These are phyloP conservation scores for Cheirogaleus major DNA, from an alignment of 2,797 vertebrate genomes.

Conservation along the genomic window DNA sequence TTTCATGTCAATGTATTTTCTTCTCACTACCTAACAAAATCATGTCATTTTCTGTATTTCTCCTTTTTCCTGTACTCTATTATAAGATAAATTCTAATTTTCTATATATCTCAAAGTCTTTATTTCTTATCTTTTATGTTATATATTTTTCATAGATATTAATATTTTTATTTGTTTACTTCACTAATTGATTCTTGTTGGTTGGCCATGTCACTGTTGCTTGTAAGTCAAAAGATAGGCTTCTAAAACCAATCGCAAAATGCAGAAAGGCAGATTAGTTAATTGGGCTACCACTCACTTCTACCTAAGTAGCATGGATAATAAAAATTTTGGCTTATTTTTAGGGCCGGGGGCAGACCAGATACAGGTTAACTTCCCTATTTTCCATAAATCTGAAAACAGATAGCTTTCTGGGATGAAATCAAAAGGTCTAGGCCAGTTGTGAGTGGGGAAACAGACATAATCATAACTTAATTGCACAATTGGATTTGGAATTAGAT, in stretches of 20 bases:
- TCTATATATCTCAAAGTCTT: not conserved
- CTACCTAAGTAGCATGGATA: not conserved
- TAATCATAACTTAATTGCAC: not conserved
- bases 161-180: not conserved
- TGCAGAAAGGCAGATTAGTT: not conserved
- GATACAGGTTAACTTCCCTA: not conserved
- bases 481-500: not conserved
- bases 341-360: not conserved
- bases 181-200: not conserved
- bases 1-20: not conserved
- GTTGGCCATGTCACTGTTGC: not conserved
- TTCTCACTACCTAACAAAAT: not conserved
- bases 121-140: not conserved
- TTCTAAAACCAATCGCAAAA: not conserved
- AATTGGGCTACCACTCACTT: not conserved
- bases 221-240: not conserved
- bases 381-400: not conserved
- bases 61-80: not conserved
- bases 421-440: not conserved
- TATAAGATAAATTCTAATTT: not conserved
- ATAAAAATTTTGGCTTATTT: not conserved
- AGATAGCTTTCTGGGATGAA: not conserved
- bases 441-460: not conserved
- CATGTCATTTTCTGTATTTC: not conserved
- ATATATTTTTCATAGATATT: not conserved